A percentile compares a stretch with the other conserved stretches of the same genome.
Evolutionary conservation across 2,797 vertebrate species (phyloP).

Genomic region (Euphonia xanthogaster): DNA sequence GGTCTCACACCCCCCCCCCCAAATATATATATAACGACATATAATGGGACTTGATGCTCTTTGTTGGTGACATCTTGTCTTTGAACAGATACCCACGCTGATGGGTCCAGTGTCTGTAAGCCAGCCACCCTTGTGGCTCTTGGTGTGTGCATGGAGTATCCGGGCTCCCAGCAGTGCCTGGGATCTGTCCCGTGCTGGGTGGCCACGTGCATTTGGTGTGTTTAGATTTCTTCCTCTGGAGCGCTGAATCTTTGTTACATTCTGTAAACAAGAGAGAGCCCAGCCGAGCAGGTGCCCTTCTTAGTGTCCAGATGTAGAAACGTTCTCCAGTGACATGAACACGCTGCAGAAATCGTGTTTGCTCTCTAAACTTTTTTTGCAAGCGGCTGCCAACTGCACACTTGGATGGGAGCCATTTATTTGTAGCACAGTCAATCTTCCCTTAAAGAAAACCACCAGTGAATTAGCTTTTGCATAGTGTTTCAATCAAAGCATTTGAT

Average conservation of each 20-base stretch:
- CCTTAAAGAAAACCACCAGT: conserved; percentile 70
- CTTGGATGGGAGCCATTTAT: conserved; percentile 70
- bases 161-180: rapidly evolving
- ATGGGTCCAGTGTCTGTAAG: rapidly evolving
- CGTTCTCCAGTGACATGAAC: background rate
- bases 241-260: rapidly evolving
- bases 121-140: rapidly evolving
- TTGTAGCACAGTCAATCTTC: conserved; percentile 66
- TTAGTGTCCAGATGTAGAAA: background rate
- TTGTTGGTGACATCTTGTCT: background rate
- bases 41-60: background rate
- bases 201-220: rapidly evolving
- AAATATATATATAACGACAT: background rate
- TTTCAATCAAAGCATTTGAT: conserved; percentile 82
- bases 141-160: rapidly evolving
- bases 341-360: background rate
- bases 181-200: rapidly evolving
- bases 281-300: background rate
- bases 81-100: background rate
- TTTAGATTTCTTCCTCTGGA: background rate
- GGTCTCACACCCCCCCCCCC: rapidly evolving
- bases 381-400: conserved; percentile 35
- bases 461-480: conserved; percentile 78
- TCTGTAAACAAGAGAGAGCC: background rate
- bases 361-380: conserved; percentile 25